Evolutionary conservation across 2,888 invertebrate species (phyloP), one percentile per base, ranked within the genome.

Genomic region (Furcula furcula): DNA sequence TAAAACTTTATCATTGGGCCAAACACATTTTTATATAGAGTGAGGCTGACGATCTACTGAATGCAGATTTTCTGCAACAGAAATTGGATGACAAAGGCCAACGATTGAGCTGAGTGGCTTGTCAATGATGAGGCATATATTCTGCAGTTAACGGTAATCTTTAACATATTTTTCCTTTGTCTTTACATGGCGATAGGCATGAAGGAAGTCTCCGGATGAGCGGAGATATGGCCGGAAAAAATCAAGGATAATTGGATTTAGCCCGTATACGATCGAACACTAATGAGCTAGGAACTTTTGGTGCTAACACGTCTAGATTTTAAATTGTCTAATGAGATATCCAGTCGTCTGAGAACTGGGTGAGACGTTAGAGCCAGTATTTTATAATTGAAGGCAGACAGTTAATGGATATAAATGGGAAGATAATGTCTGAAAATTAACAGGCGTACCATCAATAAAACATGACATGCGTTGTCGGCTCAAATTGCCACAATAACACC

Each of bases 181-280:
- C n/a, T n/a, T n/a, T n/a, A n/a, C n/a, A n/a, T n/a, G n/a, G n/a
- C n/a, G n/a, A 6, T 6, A 4, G 13, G 13, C 5, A 7, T 2
- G 22, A 11, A 22, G 22, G 23, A 25, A 13, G 10, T 25, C 4
- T 13, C 7, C 7, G 5, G 21, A 5, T 7, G 11, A 10, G 19
- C 21, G 26, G 43, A 27, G 37, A 37, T 36, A 35, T 36, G 29
- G 20, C 37, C 35, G 36, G 10, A 40, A 51, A 46, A 52, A 48
- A 33, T 40, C 53, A 52, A 52, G 51, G 48, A 32, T 39, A 48
- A 45, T 36, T 32, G 27, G 35, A 48, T 45, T 36, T 28, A 32
- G 36, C 31, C 29, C 29, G 27, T 28, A 39, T 34, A 36, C 25
- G 18, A 2, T 18, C 18, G 36, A 34, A 45, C 29, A 41, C 33